phyloP scores from a whole-genome alignment of 2,797 vertebrate species.

The Chlorospingus flavigularis region DNA sequence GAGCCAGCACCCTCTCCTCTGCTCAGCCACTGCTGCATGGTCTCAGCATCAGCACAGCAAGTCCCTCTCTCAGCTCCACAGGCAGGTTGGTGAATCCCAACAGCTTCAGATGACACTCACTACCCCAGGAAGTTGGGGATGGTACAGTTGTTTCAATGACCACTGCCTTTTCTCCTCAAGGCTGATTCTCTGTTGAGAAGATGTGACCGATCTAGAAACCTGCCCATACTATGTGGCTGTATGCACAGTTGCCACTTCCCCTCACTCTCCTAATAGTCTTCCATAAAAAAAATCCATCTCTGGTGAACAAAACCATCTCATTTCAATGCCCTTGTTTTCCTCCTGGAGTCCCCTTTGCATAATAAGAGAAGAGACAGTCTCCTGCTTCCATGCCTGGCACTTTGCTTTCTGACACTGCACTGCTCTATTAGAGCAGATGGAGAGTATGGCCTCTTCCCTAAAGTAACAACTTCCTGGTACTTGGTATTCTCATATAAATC shows the following conservation, averaged over 20 bases:
- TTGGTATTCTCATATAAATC: neutral
- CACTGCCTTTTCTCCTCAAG: neutral
- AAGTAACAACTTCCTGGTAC: neutral
- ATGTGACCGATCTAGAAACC: neutral
- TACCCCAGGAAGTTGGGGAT: neutral
- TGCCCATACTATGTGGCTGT: rapidly evolving
- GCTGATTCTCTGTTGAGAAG: neutral
- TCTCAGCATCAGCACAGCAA: neutral
- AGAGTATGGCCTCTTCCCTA: neutral
- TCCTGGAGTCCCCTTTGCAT: neutral
- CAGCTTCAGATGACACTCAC: neutral
- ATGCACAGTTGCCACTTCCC: neutral
- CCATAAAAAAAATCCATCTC: neutral
- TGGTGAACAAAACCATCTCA: neutral
- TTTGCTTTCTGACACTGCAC: conserved; percentile 12
- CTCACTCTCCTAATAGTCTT: neutral
- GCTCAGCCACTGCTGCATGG: neutral
- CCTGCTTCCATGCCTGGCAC: neutral
- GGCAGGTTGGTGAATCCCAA: neutral
- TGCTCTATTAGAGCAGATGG: neutral
- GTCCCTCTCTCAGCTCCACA: neutral
- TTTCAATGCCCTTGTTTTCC: neutral
- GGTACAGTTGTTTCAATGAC: neutral
- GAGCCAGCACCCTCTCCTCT: neutral
- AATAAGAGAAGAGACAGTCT: neutral